These are phyloP conservation scores for Leucophenga maculata DNA, from an alignment of 2,888 invertebrate genomes.

Conservation along the genomic window DNA sequence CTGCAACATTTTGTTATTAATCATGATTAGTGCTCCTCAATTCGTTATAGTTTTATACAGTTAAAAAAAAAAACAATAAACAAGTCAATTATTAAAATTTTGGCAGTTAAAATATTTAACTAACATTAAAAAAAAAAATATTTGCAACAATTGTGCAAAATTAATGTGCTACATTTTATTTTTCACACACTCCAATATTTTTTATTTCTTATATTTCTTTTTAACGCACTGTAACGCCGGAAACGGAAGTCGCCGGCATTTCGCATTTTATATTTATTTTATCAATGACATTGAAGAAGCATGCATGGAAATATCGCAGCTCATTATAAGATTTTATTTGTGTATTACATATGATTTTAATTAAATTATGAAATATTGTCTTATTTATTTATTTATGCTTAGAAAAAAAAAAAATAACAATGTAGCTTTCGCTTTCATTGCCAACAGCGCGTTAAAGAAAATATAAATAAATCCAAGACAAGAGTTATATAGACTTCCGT, in stretches of 20 bases:
- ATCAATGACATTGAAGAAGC: slow-evolving; percentile 1
- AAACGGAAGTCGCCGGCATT: neutral
- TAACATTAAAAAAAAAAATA: slow-evolving; percentile 1
- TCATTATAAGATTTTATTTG: no score
- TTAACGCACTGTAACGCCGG: neutral
- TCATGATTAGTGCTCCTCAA: neutral
- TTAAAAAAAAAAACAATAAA: neutral
- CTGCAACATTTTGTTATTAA: neutral
- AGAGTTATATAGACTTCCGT: no score
- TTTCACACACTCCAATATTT: neutral
- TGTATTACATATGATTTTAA: neutral
- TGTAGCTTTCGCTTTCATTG: slow-evolving; percentile 4
- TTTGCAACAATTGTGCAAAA: neutral
- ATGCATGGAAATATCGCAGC: neutral
- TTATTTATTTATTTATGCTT: neutral
- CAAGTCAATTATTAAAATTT: neutral
- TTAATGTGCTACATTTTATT: neutral
- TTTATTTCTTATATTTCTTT: neutral
- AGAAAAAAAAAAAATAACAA: neutral
- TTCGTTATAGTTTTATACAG: neutral
- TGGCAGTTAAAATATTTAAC: neutral
- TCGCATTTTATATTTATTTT: neutral
- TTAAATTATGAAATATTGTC: neutral
- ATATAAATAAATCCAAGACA: neutral
- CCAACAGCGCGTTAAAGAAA: neutral